Evolutionary conservation across 2,888 invertebrate genomes (phyloP).

Genomic region (Sphaerophoria taeniata): DNA sequence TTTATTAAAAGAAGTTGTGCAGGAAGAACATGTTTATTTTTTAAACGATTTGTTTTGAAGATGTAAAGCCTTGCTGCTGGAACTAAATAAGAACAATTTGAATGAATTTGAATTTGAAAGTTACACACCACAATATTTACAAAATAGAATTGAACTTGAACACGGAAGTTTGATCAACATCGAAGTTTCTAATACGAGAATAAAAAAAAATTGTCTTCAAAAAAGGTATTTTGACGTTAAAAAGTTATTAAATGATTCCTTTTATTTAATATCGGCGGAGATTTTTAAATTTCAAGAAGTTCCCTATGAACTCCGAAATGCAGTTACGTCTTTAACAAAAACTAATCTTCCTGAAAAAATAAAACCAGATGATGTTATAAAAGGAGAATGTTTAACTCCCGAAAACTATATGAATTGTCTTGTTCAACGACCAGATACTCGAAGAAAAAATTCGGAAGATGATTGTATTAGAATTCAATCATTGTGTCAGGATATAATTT

Average conservation of each 20-base stretch:
- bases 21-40: conserved; percentile 14
- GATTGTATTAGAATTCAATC: neutral
- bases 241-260: conserved; percentile 23
- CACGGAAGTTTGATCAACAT: conserved; percentile 24
- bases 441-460: neutral
- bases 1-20: conserved; percentile 18
- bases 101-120: conserved; percentile 36
- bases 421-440: conserved; percentile 4
- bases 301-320: conserved; percentile 24
- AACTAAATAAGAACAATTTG: conserved; percentile 10
- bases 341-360: conserved; percentile 19
- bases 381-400: conserved; percentile 8
- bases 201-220: conserved; percentile 42
- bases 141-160: conserved; percentile 25
- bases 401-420: conserved; percentile 13
- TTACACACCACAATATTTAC: conserved; percentile 30
- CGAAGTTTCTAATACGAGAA: conserved; percentile 20
- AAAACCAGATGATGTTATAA: conserved; percentile 2
- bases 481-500: conserved; percentile 1
- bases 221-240: conserved; percentile 33
- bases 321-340: conserved; percentile 32
- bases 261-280: conserved; percentile 12
- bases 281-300: conserved; percentile 16
- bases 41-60: conserved; percentile 32
- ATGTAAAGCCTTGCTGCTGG: conserved; percentile 19